These are phyloP conservation scores for Picus viridis DNA, from an alignment of 2,797 vertebrate genomes.

Conservation along the genomic window DNA sequence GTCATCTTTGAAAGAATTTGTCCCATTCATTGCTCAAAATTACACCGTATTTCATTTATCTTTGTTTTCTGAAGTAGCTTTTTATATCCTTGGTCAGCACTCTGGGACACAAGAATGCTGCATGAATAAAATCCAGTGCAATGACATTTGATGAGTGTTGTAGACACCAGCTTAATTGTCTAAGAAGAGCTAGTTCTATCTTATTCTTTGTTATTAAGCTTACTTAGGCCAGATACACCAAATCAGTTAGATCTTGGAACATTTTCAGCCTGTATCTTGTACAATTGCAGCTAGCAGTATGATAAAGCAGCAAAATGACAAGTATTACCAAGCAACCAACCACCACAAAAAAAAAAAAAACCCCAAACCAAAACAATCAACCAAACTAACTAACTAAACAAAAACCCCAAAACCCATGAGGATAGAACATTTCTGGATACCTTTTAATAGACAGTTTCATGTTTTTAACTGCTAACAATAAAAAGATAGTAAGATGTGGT, in stretches of 20 bases:
- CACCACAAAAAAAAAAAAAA: too few species aligned
- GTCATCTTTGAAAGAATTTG: slow-evolving; percentile 14
- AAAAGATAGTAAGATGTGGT: not conserved
- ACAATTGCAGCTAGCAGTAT: not conserved
- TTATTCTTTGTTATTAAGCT: not conserved
- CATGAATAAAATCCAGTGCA: slow-evolving; percentile 9
- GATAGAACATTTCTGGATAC: not conserved
- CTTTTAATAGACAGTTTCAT: not conserved
- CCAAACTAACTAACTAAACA: too few species aligned
- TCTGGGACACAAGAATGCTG: not conserved
- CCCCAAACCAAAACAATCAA: too few species aligned
- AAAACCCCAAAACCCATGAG: not conserved
- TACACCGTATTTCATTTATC: slow-evolving; percentile 26
- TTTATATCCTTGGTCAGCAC: slow-evolving; percentile 20
- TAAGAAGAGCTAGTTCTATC: not conserved
- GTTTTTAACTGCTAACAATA: not conserved
- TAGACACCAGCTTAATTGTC: not conserved
- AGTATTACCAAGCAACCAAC: accelerated
- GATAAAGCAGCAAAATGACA: not conserved
- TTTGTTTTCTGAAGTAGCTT: slow-evolving; percentile 45
- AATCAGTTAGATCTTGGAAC: not conserved
- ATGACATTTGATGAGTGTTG: not conserved
- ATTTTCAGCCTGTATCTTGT: not conserved
- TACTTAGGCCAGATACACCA: not conserved
- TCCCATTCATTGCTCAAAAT: slow-evolving; percentile 16